Percentiles rank a stretch among this genome's conserved stretches.
Evolutionary conservation across 1,140 invertebrate species (phyloP).

Genomic region (honey bee (Apis mellifera)): DNA sequence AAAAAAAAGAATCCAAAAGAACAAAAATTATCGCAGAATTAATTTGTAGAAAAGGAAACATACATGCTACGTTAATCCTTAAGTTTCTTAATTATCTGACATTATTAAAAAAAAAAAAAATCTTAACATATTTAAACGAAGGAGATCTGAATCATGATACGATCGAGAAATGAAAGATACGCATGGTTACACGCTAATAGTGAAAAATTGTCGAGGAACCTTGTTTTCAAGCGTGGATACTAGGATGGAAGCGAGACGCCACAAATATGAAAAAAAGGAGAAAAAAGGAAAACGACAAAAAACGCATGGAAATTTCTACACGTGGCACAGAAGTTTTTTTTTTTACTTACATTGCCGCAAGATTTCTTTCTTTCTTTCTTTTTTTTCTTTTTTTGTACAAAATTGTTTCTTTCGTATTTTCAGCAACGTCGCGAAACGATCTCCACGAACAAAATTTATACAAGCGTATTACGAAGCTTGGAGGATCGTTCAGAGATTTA

Average conservation of each 20-base stretch:
- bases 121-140: not conserved
- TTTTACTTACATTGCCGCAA: too few species aligned
- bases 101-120: not conserved
- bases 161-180: not conserved
- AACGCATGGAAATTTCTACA: not conserved
- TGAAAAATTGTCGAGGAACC: conserved; percentile 37
- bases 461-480: conserved; percentile 14
- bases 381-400: conserved; percentile 9
- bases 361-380: too few species aligned
- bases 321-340: not conserved
- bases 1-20: too few species aligned
- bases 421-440: conserved; percentile 8
- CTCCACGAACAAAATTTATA: conserved; percentile 6
- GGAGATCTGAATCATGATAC: not conserved
- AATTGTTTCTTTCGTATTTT: not conserved
- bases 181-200: not conserved
- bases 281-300: not conserved
- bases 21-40: too few species aligned
- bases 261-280: too few species aligned
- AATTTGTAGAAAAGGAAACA: too few species aligned
- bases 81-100: not conserved
- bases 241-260: not conserved
- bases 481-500: conserved; percentile 5
- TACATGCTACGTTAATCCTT: not conserved
- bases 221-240: conserved; percentile 20